Conservation (phyloP, 2,888 invertebrate species). For the Eristalis tenax region DNA sequence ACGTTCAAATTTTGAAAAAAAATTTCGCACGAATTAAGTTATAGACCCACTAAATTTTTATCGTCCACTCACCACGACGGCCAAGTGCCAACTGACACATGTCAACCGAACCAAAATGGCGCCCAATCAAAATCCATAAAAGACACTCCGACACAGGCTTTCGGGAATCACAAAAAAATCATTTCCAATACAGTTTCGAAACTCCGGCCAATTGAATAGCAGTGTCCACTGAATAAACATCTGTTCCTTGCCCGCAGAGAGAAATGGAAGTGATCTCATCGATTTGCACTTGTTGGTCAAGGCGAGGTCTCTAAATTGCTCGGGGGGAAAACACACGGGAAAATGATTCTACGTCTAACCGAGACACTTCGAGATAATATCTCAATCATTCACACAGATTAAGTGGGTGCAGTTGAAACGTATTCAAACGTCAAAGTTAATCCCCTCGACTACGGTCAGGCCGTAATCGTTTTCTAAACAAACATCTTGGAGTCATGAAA, state of each 20-base stretch:
- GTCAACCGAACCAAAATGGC: no score
- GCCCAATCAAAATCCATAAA: no score
- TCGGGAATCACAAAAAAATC: no score
- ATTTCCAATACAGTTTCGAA: no score
- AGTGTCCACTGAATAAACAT: not conserved
- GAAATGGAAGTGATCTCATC: not conserved
- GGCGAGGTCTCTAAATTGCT: not conserved
- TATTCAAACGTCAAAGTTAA: not conserved
- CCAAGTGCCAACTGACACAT: no score
- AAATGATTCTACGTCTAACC: not conserved
- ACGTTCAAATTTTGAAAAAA: no score
- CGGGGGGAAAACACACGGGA: no score
- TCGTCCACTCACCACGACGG: no score
- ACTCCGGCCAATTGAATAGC: no score
- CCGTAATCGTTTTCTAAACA: not conserved
- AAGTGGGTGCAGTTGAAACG: not conserved
- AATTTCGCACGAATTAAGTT: no score
- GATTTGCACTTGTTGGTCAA: not conserved
- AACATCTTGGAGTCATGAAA: not conserved
- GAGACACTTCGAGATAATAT: not conserved
- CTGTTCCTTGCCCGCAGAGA: not conserved
- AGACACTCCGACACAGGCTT: no score
- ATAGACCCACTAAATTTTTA: no score
- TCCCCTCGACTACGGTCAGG: not conserved
- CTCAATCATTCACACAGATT: not conserved